Evolutionary conservation across 2,113 vertebrate species (phyloP), one percentile per base, ranked within the genome.

Genomic region (Geococcyx californianus): DNA sequence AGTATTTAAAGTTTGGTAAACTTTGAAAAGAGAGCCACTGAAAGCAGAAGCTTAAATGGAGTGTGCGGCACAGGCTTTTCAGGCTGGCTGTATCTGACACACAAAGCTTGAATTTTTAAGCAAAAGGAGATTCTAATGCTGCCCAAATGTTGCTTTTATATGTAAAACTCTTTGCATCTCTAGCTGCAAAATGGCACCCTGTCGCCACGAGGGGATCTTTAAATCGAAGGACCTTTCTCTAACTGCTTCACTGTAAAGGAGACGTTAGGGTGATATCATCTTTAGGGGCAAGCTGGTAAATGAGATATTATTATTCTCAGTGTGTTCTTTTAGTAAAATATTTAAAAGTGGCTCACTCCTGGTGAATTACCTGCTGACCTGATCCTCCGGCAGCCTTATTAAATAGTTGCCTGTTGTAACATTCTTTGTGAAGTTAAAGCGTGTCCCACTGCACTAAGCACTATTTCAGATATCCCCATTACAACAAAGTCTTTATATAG

Each of bases 311-410:
- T 91, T 91, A 96, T n/a, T 93, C 90, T 93, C 92, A 34, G 76
- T 93, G 75, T 92, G 95, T 82, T 93, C 96, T 83, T 89, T 94
- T 82, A 90, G 79, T 87, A 75, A 94, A 97, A 95, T 95, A 97
- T 95, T 97, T 95, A 94, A 90, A 93, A 95, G 87, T 77, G 85
- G 34, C 92, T 92, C 86, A 96, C 79, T 95, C 95, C 91, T 85
- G 89, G 80, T 86, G 95, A 92, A 96, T 97, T 97, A 96, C 94
- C 94, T 96, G 93, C 93, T 94, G 92, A 88, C 92, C 85, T 63
- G 42, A 80, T 96, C 80, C 79, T 87, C 81, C 25, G 60, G 84
- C 55, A 95, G 91, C 86, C 86, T 94, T 95, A 90, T 97, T 97
- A 96, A 97, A 96, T 62, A 93, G 90, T 70, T 58, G 84, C 89